Evolutionary conservation across 2,797 vertebrate genomes (phyloP).

Genomic region (Mionectes olivaceus): DNA sequence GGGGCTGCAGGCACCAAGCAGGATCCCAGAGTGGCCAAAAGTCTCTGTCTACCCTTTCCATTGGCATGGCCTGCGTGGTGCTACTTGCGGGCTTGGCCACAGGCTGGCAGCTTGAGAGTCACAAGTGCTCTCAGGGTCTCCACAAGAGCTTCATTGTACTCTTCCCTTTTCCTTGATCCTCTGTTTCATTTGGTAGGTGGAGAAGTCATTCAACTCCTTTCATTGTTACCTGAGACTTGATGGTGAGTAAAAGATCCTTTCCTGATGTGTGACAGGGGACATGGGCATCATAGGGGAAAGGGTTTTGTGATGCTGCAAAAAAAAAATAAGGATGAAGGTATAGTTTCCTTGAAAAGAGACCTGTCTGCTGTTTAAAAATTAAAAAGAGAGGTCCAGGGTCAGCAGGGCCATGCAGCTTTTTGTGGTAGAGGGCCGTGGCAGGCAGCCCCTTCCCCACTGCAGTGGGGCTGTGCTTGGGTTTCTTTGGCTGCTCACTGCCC

Average conservation of each 20-base stretch:
- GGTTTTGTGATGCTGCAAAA: neutral
- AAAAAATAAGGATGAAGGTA: neutral
- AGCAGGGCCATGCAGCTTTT: neutral
- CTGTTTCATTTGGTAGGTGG: neutral
- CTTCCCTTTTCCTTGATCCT: neutral
- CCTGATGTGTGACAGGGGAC: neutral
- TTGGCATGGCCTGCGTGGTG: accelerated
- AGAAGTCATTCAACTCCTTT: neutral
- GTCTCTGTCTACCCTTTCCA: neutral
- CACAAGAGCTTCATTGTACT: neutral
- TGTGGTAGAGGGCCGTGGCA: accelerated
- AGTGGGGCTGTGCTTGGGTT: neutral
- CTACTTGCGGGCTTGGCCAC: neutral
- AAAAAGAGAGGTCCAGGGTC: neutral
- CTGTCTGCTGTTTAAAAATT: neutral
- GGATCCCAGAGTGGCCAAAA: accelerated
- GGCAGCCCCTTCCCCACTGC: neutral
- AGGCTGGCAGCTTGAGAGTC: neutral
- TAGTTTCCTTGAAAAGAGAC: neutral
- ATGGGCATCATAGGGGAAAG: accelerated
- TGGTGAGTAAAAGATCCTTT: neutral
- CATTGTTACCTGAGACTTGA: neutral
- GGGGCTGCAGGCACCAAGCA: neutral
- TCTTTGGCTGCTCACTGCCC: neutral
- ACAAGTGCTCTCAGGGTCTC: accelerated